Evolutionary conservation across 2,888 invertebrate species (phyloP).

Genomic region (Catocala nupta): DNA sequence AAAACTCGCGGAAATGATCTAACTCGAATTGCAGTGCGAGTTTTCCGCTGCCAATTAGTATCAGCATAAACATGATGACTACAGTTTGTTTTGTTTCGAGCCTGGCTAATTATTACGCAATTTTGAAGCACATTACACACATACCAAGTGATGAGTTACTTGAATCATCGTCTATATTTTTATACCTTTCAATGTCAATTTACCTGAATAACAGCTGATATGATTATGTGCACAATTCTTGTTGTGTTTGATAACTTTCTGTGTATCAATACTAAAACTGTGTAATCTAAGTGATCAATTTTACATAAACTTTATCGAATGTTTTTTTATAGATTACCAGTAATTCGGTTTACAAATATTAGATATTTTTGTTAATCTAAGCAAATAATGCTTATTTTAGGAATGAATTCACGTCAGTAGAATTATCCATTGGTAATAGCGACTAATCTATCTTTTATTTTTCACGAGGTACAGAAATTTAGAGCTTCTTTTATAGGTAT

Average conservation of each 20-base stretch:
- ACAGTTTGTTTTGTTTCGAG: slow-evolving; percentile 67
- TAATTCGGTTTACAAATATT: no score
- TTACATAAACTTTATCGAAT: no score
- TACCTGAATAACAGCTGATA: slow-evolving; percentile 9
- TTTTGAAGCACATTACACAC: slow-evolving; percentile 50
- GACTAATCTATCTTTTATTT: no score
- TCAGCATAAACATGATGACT: slow-evolving; percentile 58
- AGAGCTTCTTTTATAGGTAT: no score
- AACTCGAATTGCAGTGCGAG: slow-evolving; percentile 38
- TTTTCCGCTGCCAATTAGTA: slow-evolving; percentile 58
- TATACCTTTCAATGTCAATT: slow-evolving; percentile 22
- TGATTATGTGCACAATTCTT: neutral
- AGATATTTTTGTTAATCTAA: no score
- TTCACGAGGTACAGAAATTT: no score
- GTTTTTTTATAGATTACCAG: no score
- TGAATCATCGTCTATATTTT: slow-evolving; percentile 23
- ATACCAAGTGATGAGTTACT: slow-evolving; percentile 41
- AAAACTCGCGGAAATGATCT: slow-evolving; percentile 50
- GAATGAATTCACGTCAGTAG: no score
- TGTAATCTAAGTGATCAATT: no score
- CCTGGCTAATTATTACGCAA: slow-evolving; percentile 67
- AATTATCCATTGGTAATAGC: no score
- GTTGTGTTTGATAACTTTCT: neutral
- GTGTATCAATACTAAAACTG: no score
- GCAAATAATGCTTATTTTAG: no score